A percentile compares a stretch with the other conserved stretches of the same genome.
These are phyloP conservation scores for Martes martes DNA, from an alignment of 2,113 vertebrate genomes.

Conservation along the genomic window DNA sequence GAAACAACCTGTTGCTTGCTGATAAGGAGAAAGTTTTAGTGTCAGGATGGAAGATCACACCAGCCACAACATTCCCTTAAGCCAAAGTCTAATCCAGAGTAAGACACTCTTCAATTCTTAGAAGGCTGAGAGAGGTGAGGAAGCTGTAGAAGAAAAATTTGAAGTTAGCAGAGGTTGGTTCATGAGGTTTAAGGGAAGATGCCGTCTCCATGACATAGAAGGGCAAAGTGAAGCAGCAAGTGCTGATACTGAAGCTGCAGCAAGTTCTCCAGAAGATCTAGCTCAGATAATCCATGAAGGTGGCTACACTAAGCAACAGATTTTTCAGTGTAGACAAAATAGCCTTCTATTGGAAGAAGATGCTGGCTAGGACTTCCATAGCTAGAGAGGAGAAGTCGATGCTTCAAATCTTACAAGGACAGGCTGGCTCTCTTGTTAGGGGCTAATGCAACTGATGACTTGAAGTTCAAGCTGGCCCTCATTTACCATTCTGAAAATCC, in stretches of 20 bases:
- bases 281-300: neutral
- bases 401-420: neutral
- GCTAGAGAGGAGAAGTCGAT: neutral
- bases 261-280: neutral
- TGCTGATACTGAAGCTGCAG: neutral
- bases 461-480: neutral
- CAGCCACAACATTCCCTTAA: neutral
- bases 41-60: neutral
- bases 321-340: neutral
- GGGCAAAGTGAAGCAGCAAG: neutral
- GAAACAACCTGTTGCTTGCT: neutral
- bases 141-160: neutral
- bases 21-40: neutral
- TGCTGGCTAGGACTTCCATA: neutral
- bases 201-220: neutral
- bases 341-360: neutral
- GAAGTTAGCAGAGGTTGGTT: neutral
- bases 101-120: neutral
- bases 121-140: neutral
- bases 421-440: neutral
- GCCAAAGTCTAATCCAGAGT: neutral
- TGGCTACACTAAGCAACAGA: neutral
- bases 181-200: neutral
- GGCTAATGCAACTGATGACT: neutral
- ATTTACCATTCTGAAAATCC: neutral